Evolutionary conservation across 1,140 invertebrate species (phyloP).

Genomic region (Conus betulinus): DNA sequence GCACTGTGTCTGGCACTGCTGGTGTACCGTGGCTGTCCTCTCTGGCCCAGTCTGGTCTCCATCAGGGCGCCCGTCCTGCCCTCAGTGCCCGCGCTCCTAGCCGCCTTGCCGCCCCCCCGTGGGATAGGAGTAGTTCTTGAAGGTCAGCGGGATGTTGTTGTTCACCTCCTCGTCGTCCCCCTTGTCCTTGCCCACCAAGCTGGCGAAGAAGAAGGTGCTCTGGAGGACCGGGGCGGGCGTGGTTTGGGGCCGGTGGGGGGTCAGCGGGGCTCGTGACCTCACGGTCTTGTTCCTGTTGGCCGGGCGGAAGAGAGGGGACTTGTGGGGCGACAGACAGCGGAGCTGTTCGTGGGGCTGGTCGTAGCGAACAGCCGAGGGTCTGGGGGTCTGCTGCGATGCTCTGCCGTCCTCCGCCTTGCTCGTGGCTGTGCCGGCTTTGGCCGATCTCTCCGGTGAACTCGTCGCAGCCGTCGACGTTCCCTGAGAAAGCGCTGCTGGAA

Average conservation of each 20-base stretch:
- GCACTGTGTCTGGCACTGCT: background rate
- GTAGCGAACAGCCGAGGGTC: background rate
- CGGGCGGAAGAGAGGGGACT: background rate
- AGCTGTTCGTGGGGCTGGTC: background rate
- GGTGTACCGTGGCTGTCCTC: no score
- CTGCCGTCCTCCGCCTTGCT: background rate
- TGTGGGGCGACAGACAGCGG: background rate
- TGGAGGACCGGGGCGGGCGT: slow-evolving; percentile 5
- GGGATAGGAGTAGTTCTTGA: background rate
- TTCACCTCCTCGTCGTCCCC: background rate
- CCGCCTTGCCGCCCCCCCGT: background rate
- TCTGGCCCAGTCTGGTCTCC: background rate
- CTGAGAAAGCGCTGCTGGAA: no score
- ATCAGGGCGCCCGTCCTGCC: background rate
- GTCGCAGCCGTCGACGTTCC: background rate
- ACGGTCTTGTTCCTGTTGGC: background rate
- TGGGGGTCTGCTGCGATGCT: background rate
- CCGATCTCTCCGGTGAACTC: background rate
- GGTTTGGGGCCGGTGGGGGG: background rate
- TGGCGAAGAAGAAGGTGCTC: slow-evolving; percentile 31
- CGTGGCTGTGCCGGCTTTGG: background rate
- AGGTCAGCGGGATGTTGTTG: background rate
- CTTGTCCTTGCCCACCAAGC: background rate
- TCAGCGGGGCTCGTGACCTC: background rate
- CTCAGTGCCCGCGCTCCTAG: background rate